These are phyloP conservation scores for Nymphalis polychloros DNA, from an alignment of 2,888 invertebrate species.

Conservation along the genomic window DNA sequence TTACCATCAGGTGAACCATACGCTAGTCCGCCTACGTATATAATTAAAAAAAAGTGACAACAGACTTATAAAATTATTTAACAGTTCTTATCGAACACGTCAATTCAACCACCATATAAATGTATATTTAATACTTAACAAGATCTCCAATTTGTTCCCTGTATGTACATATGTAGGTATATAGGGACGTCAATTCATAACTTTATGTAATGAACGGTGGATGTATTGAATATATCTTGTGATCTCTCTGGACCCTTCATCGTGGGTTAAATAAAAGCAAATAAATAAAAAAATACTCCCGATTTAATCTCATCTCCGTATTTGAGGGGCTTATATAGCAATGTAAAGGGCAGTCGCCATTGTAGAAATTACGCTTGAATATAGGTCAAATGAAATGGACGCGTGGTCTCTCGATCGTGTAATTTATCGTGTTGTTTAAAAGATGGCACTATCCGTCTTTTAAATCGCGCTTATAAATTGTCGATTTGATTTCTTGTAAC, in stretches of 20 bases:
- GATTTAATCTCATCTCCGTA: background rate
- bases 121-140: no score
- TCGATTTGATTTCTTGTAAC: no score
- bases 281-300: background rate
- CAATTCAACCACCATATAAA: no score
- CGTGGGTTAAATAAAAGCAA: background rate
- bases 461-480: background rate
- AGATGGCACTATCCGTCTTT: slow-evolving; percentile 1
- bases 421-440: slow-evolving; percentile 1
- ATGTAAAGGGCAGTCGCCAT: slow-evolving; percentile 25
- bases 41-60: no score
- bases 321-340: background rate
- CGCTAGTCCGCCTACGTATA: no score
- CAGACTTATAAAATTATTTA: no score
- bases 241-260: background rate
- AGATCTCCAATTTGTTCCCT: no score
- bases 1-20: no score
- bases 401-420: slow-evolving; percentile 25
- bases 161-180: no score
- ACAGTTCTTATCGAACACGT: no score
- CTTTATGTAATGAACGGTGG: background rate
- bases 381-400: slow-evolving; percentile 31
- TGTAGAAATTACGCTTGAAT: slow-evolving; percentile 29
- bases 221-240: background rate
- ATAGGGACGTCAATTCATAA: no score